Evolutionary conservation across 2,797 vertebrate species (phyloP).

Genomic region (Phylloscopus collybita): DNA sequence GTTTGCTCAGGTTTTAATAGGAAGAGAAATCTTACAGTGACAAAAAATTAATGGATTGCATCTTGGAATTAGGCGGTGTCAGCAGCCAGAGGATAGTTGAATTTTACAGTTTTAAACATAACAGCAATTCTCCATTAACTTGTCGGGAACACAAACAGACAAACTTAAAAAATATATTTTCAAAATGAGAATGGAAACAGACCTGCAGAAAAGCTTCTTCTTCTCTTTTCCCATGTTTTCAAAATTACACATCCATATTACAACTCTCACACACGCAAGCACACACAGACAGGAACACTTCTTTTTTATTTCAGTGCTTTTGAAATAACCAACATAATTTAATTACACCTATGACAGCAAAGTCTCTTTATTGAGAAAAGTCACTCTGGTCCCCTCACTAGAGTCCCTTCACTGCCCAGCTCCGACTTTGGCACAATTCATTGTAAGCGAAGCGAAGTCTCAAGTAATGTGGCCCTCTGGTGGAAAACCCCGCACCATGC

Average conservation of each 20-base stretch:
- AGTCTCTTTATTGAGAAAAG: constrained; percentile 68
- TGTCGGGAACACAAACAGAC: neutral
- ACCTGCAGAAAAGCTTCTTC: constrained; percentile 6
- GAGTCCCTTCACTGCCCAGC: constrained; percentile 73
- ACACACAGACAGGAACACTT: neutral
- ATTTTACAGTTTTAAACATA: constrained; percentile 23
- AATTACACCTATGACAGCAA: constrained; percentile 46
- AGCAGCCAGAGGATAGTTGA: neutral
- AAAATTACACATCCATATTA: neutral
- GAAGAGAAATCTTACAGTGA: constrained; percentile 25
- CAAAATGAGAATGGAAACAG: constrained; percentile 13
- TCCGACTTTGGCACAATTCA: constrained; percentile 77
- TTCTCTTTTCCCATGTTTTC: neutral
- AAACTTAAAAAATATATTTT: neutral
- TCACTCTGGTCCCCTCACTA: constrained; percentile 71
- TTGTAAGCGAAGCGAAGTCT: constrained; percentile 71
- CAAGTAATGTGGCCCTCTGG: constrained; percentile 98
- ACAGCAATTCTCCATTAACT: neutral
- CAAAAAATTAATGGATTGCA: constrained; percentile 16
- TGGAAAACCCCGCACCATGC: constrained; percentile 84
- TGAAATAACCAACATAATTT: constrained; percentile 42
- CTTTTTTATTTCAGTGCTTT: neutral
- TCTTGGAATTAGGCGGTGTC: neutral
- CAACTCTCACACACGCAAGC: neutral
- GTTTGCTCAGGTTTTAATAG: constrained; percentile 6